A percentile compares a stretch with the other conserved stretches of the same genome.
Evolutionary conservation across 2,888 invertebrate species (phyloP).

Genomic region (Apotomis turbidana): DNA sequence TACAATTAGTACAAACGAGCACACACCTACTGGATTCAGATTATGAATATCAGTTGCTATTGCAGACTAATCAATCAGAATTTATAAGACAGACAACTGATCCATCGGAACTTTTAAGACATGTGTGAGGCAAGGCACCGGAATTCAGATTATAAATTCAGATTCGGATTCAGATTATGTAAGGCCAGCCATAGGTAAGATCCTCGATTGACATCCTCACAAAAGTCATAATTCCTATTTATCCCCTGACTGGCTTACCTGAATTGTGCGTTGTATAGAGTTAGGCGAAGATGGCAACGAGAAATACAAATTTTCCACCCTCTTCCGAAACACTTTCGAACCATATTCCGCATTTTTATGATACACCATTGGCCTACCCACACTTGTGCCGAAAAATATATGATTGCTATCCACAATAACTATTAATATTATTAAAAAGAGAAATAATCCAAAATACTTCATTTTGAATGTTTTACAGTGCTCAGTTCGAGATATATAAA

Average conservation of each 20-base stretch:
- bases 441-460: conserved; percentile 45
- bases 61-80: no score
- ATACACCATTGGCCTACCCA: conserved; percentile 55
- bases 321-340: conserved; percentile 57
- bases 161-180: no score
- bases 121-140: no score
- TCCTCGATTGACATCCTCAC: no score
- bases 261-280: conserved; percentile 52
- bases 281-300: conserved; percentile 50
- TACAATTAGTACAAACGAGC: no score
- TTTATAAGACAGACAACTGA: no score
- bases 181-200: no score
- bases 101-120: no score
- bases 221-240: no score
- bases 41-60: no score
- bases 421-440: conserved; percentile 49
- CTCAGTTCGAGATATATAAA: not conserved
- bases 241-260: conserved; percentile 52
- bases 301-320: conserved; percentile 62
- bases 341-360: conserved; percentile 53
- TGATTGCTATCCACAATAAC: conserved; percentile 60
- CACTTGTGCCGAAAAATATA: conserved; percentile 65
- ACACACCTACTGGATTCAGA: no score
- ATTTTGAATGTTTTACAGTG: conserved; percentile 47
- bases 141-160: no score